phyloP scores from a whole-genome alignment of 1,140 invertebrate genomes.

The Euwallacea fornicatus region DNA sequence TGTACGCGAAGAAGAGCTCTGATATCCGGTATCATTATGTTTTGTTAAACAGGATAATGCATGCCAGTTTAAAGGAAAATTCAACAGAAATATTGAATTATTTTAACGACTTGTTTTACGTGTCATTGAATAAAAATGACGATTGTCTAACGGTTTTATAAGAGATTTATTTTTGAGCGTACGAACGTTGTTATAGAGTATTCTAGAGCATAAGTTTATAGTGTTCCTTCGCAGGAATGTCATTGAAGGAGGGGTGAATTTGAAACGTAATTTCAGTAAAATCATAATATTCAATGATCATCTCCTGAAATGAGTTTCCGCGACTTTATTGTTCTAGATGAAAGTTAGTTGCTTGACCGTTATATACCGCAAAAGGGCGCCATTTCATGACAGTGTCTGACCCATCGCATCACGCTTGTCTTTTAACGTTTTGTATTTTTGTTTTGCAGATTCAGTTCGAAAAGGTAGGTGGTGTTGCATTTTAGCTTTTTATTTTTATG shows the following conservation, averaged over 20 bases:
- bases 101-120: too few species aligned
- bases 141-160: too few species aligned
- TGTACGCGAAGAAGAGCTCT: too few species aligned
- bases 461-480: constrained; percentile 41
- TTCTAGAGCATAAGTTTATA: not conserved
- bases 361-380: constrained; percentile 34
- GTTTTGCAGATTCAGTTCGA: constrained; percentile 40
- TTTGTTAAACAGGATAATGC: too few species aligned
- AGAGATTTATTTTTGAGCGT: too few species aligned
- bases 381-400: constrained; percentile 40
- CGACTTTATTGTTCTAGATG: constrained; percentile 31
- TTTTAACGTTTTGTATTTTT: constrained; percentile 39
- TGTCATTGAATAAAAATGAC: too few species aligned
- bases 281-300: not conserved
- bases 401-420: constrained; percentile 39
- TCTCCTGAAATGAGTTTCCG: constrained; percentile 3
- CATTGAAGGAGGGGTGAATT: not conserved
- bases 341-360: constrained; percentile 33
- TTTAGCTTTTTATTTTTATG: constrained; percentile 34
- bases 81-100: too few species aligned
- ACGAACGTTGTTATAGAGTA: too few species aligned
- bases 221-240: not conserved
- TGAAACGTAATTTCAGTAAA: not conserved
- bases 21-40: too few species aligned
- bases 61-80: too few species aligned